A percentile compares a stretch with the other conserved stretches of the same genome.
Evolutionary conservation across 2,888 invertebrate genomes (phyloP).

Genomic region (Ormyrus labotus): DNA sequence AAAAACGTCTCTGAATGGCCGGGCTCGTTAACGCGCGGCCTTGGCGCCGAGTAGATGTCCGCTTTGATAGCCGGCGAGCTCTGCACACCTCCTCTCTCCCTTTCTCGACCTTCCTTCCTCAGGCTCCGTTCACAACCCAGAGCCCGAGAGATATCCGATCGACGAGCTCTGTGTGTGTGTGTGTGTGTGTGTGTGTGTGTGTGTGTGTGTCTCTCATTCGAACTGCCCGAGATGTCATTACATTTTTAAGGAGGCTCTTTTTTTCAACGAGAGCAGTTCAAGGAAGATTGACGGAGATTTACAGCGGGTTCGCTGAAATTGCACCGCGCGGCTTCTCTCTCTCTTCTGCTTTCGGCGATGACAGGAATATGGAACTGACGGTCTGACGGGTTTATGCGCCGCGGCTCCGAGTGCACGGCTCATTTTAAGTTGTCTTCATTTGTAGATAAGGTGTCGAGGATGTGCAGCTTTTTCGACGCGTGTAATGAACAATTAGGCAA

Average conservation of each 20-base stretch:
- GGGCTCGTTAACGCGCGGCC: conserved; percentile 69
- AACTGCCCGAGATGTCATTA: too few relatives aligned
- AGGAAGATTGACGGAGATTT: too few relatives aligned
- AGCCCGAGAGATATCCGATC: conserved; percentile 48
- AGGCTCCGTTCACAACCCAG: conserved; percentile 35
- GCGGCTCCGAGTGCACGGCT: neutral
- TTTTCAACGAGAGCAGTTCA: too few relatives aligned
- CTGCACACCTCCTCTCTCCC: conserved; percentile 42
- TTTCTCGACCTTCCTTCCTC: conserved; percentile 19
- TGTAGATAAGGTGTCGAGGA: too few relatives aligned
- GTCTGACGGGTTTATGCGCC: neutral
- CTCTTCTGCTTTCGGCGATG: conserved; percentile 1
- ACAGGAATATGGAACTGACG: conserved; percentile 6
- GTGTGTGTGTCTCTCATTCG: too few relatives aligned
- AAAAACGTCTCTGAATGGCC: too few relatives aligned
- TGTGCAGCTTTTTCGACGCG: too few relatives aligned
- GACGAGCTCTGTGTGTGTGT: neutral
- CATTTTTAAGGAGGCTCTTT: too few relatives aligned
- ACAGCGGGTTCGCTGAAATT: conserved; percentile 21
- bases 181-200: too few relatives aligned
- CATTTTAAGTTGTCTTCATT: neutral
- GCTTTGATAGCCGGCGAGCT: conserved; percentile 64
- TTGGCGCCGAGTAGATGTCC: conserved; percentile 69
- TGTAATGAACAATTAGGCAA: too few relatives aligned
- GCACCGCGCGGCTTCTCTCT: conserved; percentile 13